phyloP scores from a whole-genome alignment of 2,888 invertebrate genomes.

The Pachliopta kotzebuea region DNA sequence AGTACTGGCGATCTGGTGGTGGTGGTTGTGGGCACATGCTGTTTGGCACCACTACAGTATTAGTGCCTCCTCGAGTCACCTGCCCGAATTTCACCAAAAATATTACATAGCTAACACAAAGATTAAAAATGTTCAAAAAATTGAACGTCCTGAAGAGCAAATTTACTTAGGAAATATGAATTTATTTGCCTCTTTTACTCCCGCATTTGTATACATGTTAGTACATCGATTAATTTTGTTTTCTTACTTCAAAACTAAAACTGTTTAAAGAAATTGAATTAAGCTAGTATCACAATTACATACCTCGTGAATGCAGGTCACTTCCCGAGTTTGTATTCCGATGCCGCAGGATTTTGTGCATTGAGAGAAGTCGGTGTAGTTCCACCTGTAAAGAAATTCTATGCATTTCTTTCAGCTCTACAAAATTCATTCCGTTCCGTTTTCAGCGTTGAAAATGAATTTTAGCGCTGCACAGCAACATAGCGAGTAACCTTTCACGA shows the following conservation, averaged over 20 bases:
- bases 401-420: background rate
- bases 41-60: constrained; percentile 95
- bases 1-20: constrained; percentile 93
- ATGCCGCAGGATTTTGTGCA: constrained; percentile 97
- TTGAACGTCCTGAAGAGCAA: too few species aligned
- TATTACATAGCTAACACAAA: background rate
- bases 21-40: constrained; percentile 95
- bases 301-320: constrained; percentile 90
- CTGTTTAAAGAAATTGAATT: too few species aligned
- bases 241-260: too few species aligned
- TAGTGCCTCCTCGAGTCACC: constrained; percentile 92
- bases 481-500: background rate
- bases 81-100: constrained; percentile 43
- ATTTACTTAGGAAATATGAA: too few species aligned
- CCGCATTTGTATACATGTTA: too few species aligned
- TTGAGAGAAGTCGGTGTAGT: constrained; percentile 92
- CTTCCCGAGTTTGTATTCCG: constrained; percentile 94
- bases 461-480: background rate
- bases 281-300: background rate
- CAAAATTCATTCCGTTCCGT: background rate
- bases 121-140: background rate
- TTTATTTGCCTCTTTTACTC: too few species aligned
- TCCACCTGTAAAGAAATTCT: constrained; percentile 82
- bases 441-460: background rate
- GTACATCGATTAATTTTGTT: too few species aligned